Evolutionary conservation across 1,140 invertebrate species (phyloP).

Genomic region (Drosophila hydei): DNA sequence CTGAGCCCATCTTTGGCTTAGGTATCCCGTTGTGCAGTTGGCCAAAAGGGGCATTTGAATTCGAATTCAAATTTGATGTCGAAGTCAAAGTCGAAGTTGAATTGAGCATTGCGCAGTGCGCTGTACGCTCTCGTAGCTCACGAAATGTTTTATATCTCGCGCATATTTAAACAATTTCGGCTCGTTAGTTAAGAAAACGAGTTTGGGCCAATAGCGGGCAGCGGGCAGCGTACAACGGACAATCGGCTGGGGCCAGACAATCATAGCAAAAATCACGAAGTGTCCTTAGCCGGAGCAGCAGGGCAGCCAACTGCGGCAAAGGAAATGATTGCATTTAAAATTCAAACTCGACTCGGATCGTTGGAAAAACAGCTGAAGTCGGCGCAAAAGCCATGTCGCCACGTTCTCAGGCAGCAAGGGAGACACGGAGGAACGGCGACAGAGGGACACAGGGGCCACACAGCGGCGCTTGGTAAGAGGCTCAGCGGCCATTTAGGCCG

Average conservation of each 20-base stretch:
- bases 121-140: conserved; percentile 51
- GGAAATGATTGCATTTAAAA: conserved; percentile 84
- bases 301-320: conserved; percentile 67
- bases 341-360: conserved; percentile 69
- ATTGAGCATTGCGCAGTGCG: conserved; percentile 26
- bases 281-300: conserved; percentile 55
- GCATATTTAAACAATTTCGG: conserved; percentile 69
- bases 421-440: conserved; percentile 11
- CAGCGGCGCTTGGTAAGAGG: conserved; percentile 30
- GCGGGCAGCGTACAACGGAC: too few relatives aligned
- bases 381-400: conserved; percentile 68
- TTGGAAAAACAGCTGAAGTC: conserved; percentile 74
- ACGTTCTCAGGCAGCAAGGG: conserved; percentile 49
- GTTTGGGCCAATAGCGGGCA: conserved; percentile 28
- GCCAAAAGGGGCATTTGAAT: conserved; percentile 26
- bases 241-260: conserved; percentile 65
- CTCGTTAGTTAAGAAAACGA: conserved; percentile 63
- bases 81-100: conserved; percentile 21
- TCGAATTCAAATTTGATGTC: conserved; percentile 18
- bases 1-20: conserved; percentile 27
- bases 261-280: conserved; percentile 80
- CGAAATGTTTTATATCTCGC: conserved; percentile 65
- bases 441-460: background rate
- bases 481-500: conserved; percentile 72
- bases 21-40: conserved; percentile 40